A percentile compares a stretch with the other conserved stretches of the same genome.
Conservation (phyloP, 2,797 vertebrate species). For the Labeo calbasu region DNA sequence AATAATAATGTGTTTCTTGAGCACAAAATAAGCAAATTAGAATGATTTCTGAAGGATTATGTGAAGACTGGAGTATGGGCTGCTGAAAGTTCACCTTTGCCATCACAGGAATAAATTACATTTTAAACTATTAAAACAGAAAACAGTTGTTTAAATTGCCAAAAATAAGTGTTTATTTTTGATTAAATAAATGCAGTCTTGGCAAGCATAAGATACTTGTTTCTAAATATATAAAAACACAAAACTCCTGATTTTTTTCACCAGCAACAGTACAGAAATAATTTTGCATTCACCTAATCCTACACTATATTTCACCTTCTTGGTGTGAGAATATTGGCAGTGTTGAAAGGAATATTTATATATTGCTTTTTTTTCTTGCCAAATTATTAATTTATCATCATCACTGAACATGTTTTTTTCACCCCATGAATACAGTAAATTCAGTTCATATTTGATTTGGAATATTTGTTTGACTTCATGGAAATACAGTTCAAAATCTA, state of each 20-base stretch:
- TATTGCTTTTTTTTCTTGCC: background rate
- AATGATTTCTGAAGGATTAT: background rate
- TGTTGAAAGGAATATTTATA: background rate
- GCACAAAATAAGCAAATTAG: background rate
- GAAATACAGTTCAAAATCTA: constrained; percentile 31
- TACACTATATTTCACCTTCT: background rate
- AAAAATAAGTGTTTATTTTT: background rate
- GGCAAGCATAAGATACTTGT: background rate
- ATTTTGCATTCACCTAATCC: background rate
- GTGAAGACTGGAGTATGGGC: background rate
- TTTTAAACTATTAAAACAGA: background rate
- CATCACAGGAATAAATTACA: background rate
- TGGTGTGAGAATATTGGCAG: background rate
- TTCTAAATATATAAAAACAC: background rate
- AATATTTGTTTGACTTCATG: background rate
- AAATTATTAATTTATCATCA: background rate
- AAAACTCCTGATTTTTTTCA: background rate
- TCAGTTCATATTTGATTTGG: background rate
- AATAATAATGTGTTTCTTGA: background rate
- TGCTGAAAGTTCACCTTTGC: background rate
- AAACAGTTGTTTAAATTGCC: background rate
- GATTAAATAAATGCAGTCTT: constrained; percentile 6
- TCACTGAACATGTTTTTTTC: background rate
- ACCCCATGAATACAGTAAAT: background rate
- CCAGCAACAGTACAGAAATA: background rate